These are phyloP conservation scores for Eupleurogrammus muticus DNA, from an alignment of 2,797 vertebrate species.

Conservation along the genomic window DNA sequence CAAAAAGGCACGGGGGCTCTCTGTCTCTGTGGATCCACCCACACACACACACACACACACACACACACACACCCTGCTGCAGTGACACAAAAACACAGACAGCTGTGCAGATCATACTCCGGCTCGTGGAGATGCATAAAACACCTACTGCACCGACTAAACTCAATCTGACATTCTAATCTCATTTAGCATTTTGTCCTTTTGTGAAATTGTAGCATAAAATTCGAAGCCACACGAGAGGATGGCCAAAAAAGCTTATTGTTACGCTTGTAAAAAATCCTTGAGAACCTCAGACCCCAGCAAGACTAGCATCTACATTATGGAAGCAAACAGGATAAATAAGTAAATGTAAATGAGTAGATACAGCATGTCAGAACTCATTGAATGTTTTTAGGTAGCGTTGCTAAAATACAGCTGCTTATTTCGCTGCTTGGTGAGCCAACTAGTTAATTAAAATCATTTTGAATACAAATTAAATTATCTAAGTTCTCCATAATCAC, in stretches of 20 bases:
- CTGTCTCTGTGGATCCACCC: constrained; percentile 54
- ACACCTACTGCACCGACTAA: neutral
- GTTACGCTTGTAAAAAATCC: too few relatives aligned
- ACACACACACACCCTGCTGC: constrained; percentile 33
- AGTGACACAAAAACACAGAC: constrained; percentile 30
- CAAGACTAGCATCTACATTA: too few relatives aligned
- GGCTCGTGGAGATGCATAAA: constrained; percentile 5
- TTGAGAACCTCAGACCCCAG: too few relatives aligned
- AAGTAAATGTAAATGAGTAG: too few relatives aligned
- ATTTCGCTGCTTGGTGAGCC: neutral
- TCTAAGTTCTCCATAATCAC: too few relatives aligned
- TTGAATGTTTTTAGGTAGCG: neutral
- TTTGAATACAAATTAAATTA: too few relatives aligned
- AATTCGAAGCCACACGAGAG: neutral
- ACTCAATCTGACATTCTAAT: constrained; percentile 17
- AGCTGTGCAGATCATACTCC: constrained; percentile 14
- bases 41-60: constrained; percentile 30
- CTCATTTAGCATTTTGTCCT: constrained; percentile 2
- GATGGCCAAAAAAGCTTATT: neutral
- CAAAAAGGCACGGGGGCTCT: constrained; percentile 52
- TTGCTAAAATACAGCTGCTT: neutral
- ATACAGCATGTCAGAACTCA: neutral
- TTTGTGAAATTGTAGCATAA: neutral
- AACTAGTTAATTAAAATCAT: neutral
- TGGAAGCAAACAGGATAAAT: too few relatives aligned